phyloP scores from a whole-genome alignment of 2,797 vertebrate genomes.

The Esox masquinongy region DNA sequence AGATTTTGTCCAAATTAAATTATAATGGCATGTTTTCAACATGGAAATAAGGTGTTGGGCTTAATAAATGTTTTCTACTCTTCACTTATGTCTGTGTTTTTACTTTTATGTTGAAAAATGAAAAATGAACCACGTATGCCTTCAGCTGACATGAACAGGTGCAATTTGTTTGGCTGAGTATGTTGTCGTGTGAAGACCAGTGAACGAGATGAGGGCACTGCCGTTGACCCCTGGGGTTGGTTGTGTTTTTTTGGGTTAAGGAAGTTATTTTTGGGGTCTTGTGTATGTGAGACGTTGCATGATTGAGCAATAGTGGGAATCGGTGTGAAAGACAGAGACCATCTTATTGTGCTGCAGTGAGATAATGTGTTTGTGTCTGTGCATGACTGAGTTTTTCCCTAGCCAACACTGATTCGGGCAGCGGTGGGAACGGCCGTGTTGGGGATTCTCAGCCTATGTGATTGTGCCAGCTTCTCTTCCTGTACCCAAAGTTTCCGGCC shows the following conservation, averaged over 20 bases:
- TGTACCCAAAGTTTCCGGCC: constrained; percentile 61
- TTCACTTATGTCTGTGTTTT: background rate
- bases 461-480: constrained; percentile 54
- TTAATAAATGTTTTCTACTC: background rate
- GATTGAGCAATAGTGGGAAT: background rate
- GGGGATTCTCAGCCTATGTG: constrained; percentile 27
- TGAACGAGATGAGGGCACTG: background rate
- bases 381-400: constrained; percentile 5
- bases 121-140: background rate
- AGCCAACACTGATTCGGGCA: constrained; percentile 3
- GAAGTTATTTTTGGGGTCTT: background rate
- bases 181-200: background rate
- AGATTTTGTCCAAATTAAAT: background rate
- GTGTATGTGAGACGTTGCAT: background rate
- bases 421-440: constrained; percentile 32
- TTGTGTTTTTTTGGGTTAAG: background rate
- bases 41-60: background rate
- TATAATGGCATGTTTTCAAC: background rate
- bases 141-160: background rate
- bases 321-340: background rate
- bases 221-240: background rate
- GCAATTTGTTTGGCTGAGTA: background rate
- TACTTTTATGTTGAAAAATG: background rate
- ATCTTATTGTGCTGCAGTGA: constrained; percentile 9
- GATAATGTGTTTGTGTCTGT: constrained; percentile 11